Evolutionary conservation across 2,113 vertebrate species (phyloP).

Genomic region (Scophthalmus maximus): DNA sequence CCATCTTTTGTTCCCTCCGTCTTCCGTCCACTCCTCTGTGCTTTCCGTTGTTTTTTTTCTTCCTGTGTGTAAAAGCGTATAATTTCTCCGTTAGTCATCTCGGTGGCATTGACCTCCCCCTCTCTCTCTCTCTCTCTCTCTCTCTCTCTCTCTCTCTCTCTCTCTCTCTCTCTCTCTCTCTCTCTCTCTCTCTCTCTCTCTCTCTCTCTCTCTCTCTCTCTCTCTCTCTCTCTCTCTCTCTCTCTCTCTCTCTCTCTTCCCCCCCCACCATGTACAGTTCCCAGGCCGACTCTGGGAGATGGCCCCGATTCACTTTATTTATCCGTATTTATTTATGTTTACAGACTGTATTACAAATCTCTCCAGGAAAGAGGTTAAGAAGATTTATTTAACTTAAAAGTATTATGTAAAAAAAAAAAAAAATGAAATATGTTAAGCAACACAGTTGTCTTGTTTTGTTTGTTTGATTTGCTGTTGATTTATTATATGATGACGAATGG

Average conservation of each 20-base stretch:
- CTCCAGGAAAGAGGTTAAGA: slow-evolving; percentile 10
- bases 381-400: slow-evolving; percentile 36
- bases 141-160: too few relatives aligned
- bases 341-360: slow-evolving; percentile 34
- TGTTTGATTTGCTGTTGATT: slow-evolving; percentile 25
- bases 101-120: too few relatives aligned
- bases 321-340: slow-evolving; percentile 73
- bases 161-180: too few relatives aligned
- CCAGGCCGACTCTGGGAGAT: slow-evolving; percentile 46
- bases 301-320: slow-evolving; percentile 50
- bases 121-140: too few relatives aligned
- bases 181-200: too few relatives aligned
- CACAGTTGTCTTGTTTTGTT: slow-evolving; percentile 35
- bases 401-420: slow-evolving; percentile 31
- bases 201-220: too few relatives aligned
- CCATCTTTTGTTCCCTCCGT: too few relatives aligned
- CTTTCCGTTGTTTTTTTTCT: slow-evolving; percentile 3
- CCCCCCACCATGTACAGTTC: slow-evolving; percentile 33
- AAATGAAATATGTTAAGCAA: slow-evolving; percentile 1
- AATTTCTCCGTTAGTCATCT: background rate
- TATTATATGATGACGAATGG: background rate
- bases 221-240: too few relatives aligned
- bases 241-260: slow-evolving; percentile 34
- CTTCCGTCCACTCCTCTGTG: background rate
- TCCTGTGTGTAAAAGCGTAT: too few relatives aligned